These are phyloP conservation scores for Scleropages formosus DNA, from an alignment of 2,797 vertebrate genomes.

Conservation along the genomic window DNA sequence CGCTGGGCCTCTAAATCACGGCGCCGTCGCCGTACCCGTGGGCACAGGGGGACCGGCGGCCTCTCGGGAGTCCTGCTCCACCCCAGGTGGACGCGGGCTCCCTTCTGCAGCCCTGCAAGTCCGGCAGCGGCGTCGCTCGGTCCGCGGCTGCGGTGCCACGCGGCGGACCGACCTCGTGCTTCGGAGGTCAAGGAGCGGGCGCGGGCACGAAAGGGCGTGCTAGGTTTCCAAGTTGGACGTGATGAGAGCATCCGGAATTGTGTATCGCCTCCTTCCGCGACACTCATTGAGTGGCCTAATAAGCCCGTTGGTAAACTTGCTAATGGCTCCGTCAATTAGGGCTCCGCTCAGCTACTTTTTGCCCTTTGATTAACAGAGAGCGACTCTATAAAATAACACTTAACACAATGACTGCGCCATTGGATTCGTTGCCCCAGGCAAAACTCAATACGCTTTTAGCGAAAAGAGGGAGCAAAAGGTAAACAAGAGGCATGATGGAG, in stretches of 20 bases:
- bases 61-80: not conserved
- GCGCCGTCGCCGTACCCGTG: not conserved
- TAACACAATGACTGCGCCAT: slow-evolving; percentile 12
- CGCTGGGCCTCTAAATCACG: slow-evolving; percentile 32
- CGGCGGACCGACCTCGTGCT: too few species aligned
- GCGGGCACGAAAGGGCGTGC: too few species aligned
- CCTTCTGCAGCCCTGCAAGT: not conserved
- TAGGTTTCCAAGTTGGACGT: too few species aligned
- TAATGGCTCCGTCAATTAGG: slow-evolving; percentile 38
- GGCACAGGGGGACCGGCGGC: not conserved
- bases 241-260: not conserved
- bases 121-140: not conserved
- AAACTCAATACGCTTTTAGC: slow-evolving; percentile 31
- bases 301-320: slow-evolving; percentile 31
- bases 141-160: too few species aligned
- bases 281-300: slow-evolving; percentile 24
- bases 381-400: slow-evolving; percentile 30
- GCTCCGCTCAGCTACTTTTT: slow-evolving; percentile 26
- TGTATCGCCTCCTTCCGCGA: not conserved
- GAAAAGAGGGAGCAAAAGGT: slow-evolving; percentile 31
- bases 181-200: too few species aligned
- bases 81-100: not conserved
- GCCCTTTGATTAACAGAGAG: slow-evolving; percentile 29
- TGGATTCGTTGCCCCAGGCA: slow-evolving; percentile 28
- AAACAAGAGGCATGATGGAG: slow-evolving; percentile 29